Evolutionary conservation across 2,888 invertebrate genomes (phyloP), one percentile per base, ranked within the genome.

Genomic region (Platycnemis pennipes): DNA sequence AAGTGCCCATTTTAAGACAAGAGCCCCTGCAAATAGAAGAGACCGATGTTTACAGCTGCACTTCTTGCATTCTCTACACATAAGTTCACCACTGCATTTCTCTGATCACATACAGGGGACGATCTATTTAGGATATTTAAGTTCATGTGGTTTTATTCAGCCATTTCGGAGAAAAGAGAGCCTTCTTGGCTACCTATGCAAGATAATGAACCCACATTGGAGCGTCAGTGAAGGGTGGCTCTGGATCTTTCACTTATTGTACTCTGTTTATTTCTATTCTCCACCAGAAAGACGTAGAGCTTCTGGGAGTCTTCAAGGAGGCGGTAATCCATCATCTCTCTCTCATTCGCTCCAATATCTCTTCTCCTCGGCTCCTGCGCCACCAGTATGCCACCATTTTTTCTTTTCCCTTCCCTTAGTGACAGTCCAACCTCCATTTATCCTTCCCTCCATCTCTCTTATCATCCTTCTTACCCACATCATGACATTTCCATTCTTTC

Each of bases 251-350:
- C 31, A 37, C 77, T 77, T 77, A 31, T 77, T 77, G 77, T 77
- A 37, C 37, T 77, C 37, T 37, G 37, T 13, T 16, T 63, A n/a
- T 0, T n/a, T n/a, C 26, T 8, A 8, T 8, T 26, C 37, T 37
- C 37, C n/a, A 11, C 37, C 37, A n/a, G 77, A 26, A 77, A 37
- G 26, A 7, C 31, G 0, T 8, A 11, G 37, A 77, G 77, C 37
- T 77, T 13, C 77, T 16, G 37, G 77, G 37, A 16, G 77, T 37
- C 37, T 37, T n/a, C n/a, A n/a, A 77, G 77, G 13, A 37, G 77
- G 77, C 77, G 8, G 77, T 77, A 77, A 77, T 77, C 77, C 77
- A 77, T 77, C 77, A 77, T 77, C 77, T 26, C 77, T 37, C 31
- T 8, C 31, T 37, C 11, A 8, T 11, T 13, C 11, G 5, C 69